Conservation (phyloP, 2,888 invertebrate species). For the Torymus aiolomorphi region DNA sequence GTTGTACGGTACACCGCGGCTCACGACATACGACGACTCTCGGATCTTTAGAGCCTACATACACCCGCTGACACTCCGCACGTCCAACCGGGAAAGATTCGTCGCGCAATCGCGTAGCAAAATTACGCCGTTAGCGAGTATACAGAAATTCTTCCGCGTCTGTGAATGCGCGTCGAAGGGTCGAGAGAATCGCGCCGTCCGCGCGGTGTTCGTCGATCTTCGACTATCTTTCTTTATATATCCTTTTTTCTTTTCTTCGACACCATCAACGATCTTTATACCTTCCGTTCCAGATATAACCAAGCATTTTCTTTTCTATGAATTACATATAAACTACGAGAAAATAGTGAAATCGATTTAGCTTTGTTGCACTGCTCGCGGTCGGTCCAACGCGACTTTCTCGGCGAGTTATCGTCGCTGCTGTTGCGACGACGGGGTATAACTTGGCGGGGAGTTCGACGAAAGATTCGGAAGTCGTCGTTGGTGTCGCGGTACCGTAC, state of each 20-base stretch:
- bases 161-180: conserved; percentile 12
- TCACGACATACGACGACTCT: conserved; percentile 11
- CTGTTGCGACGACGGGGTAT: not conserved
- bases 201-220: conserved; percentile 42
- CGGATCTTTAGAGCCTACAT: too few relatives aligned
- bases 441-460: not conserved
- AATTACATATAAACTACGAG: not conserved
- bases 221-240: not conserved
- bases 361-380: conserved; percentile 40
- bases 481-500: conserved; percentile 14
- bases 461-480: not conserved
- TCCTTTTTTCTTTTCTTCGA: not conserved
- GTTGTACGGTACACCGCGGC: not conserved
- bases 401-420: conserved; percentile 24
- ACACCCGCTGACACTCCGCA: too few relatives aligned
- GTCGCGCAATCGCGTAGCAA: not conserved
- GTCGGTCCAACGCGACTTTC: conserved; percentile 15
- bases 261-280: not conserved
- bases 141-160: not conserved
- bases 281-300: not conserved
- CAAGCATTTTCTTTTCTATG: too few relatives aligned
- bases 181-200: conserved; percentile 27
- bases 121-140: not conserved
- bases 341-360: conserved; percentile 25
- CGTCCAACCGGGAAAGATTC: too few relatives aligned